A percentile compares a stretch with the other conserved stretches of the same genome.
Conservation (phyloP, 2,888 invertebrate genomes). For the Melieria picta region DNA sequence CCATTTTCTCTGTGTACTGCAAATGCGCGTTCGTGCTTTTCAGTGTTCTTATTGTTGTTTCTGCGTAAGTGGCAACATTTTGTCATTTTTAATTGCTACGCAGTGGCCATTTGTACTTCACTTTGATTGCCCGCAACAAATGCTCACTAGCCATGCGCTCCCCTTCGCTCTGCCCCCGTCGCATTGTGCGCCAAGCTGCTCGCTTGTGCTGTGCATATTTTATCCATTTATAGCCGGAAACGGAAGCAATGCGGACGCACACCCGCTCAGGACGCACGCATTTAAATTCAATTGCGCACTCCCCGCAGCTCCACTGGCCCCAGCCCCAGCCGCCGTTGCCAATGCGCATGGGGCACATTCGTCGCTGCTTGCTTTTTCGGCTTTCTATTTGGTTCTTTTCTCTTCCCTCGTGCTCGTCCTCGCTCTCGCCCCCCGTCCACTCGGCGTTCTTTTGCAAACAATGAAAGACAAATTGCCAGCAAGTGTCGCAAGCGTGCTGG, state of each 20-base stretch:
- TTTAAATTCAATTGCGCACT: constrained; percentile 31
- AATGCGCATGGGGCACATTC: neutral
- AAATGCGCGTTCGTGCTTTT: too few relatives aligned
- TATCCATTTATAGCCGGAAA: constrained; percentile 33
- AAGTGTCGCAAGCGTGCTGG: constrained; percentile 13
- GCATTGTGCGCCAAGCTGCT: neutral
- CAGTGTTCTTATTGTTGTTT: constrained; percentile 11
- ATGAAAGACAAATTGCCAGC: constrained; percentile 19
- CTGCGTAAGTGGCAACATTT: constrained; percentile 44
- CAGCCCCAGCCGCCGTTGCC: neutral
- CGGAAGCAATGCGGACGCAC: constrained; percentile 12
- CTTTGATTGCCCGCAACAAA: constrained; percentile 9
- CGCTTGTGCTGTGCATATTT: constrained; percentile 27
- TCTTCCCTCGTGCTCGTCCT: neutral
- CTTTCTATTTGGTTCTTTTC: neutral
- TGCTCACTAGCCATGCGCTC: neutral
- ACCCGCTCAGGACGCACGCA: constrained; percentile 18
- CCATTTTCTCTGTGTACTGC: too few relatives aligned
- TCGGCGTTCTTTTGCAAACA: constrained; percentile 12
- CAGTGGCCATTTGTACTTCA: constrained; percentile 28
- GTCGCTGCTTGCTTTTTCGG: constrained; percentile 7
- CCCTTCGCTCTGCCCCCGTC: too few relatives aligned
- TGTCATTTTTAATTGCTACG: constrained; percentile 46
- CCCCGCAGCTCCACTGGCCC: constrained; percentile 16
- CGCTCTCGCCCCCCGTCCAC: neutral